Conservation (phyloP, 2,888 invertebrate genomes). For the Diaphora mendica region DNA sequence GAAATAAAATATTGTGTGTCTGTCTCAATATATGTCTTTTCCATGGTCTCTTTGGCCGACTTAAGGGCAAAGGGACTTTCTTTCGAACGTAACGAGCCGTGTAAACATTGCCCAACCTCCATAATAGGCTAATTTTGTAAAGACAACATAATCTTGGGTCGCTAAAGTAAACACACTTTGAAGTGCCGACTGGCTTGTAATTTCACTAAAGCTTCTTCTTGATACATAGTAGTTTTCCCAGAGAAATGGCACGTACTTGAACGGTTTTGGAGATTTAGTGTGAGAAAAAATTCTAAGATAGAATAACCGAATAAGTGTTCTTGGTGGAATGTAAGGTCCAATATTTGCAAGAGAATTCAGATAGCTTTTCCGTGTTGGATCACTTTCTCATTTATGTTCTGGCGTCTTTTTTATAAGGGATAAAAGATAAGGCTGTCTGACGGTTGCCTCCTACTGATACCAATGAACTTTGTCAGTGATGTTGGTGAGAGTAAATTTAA, state of each 20-base stretch:
- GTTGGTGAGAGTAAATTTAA: neutral
- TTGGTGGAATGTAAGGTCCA: neutral
- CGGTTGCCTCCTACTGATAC: neutral
- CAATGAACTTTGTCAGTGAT: no score
- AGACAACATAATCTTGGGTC: conserved; percentile 78
- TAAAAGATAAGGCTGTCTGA: neutral
- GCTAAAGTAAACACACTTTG: conserved; percentile 75
- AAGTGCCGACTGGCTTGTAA: conserved; percentile 65
- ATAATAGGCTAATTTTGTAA: conserved; percentile 79
- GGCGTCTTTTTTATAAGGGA: neutral
- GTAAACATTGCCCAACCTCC: conserved; percentile 75
- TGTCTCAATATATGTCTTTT: conserved; percentile 14
- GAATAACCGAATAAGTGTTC: neutral
- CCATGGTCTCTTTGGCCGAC: conserved; percentile 38
- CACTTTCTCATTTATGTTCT: neutral
- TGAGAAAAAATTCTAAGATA: neutral
- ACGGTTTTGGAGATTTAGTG: neutral
- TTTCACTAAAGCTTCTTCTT: conserved; percentile 65
- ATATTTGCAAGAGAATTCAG: neutral
- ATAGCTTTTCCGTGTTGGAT: neutral
- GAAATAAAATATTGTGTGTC: conserved; percentile 29
- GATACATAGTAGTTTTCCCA: conserved; percentile 28
- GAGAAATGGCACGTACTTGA: conserved; percentile 12
- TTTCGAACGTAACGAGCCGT: conserved; percentile 67
- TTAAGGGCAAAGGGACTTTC: conserved; percentile 57